phyloP scores from a whole-genome alignment of 1,140 invertebrate genomes.

The Bombus terrestris region DNA sequence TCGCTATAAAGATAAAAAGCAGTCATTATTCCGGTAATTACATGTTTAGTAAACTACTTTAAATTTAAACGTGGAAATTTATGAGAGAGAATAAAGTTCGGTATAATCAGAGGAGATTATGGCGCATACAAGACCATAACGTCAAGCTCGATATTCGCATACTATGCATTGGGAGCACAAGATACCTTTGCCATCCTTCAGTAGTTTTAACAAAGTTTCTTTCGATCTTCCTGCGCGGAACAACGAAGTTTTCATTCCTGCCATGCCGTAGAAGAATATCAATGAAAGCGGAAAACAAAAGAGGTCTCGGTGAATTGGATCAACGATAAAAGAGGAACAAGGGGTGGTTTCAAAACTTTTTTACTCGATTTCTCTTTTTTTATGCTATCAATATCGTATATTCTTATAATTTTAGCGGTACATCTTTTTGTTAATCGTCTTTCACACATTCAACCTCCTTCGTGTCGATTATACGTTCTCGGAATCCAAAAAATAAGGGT shows the following conservation, averaged over 20 bases:
- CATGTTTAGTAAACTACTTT: not conserved
- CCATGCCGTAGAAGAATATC: not conserved
- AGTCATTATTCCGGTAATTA: not conserved
- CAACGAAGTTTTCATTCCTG: constrained; percentile 13
- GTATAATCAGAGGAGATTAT: not conserved
- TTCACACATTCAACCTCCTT: constrained; percentile 1
- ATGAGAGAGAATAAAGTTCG: not conserved
- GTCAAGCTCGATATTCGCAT: not conserved
- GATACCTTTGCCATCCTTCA: not conserved
- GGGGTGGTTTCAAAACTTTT: not conserved
- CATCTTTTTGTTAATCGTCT: constrained; percentile 24
- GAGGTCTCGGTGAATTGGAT: not conserved
- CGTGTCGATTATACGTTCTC: constrained; percentile 21
- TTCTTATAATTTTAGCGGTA: constrained; percentile 41
- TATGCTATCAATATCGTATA: constrained; percentile 35
- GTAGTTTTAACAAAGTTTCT: not conserved
- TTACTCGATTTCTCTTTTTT: not conserved
- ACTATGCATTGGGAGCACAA: constrained; percentile 16
- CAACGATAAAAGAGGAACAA: not conserved
- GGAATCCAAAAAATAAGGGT: constrained; percentile 27
- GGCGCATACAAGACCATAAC: too few relatives aligned
- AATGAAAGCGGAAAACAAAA: constrained; percentile 9
- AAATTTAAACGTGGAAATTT: not conserved
- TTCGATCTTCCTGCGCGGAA: not conserved
- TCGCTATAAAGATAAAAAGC: not conserved